Base-by-base conservation (phyloP, 2,113 vertebrate genomes). In the Thalassoma bifasciatum region DNA sequence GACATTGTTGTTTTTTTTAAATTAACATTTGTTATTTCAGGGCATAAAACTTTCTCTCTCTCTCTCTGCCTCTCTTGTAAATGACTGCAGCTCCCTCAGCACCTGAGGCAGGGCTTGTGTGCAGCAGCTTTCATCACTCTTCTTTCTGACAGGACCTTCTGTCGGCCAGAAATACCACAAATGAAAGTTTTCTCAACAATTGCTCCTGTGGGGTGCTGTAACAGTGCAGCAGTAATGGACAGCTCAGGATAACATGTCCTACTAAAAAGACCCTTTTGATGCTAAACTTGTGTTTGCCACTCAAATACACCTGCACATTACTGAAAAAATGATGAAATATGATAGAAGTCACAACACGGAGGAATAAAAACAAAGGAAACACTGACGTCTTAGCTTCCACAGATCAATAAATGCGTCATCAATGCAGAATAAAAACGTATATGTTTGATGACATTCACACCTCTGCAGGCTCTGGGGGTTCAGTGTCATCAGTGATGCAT, bases 111-210 rank as follows among this genome's bases (percentile, higher is more conserved):
- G 50, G 26, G 21, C 65, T 60, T 66, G 50, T 66, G 23, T 70
- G 30, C 17, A 8, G 54, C 49, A 30, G 46, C 37, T 53, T 53
- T 44, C 52, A 67, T 36, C 24, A 1, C 67, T 38, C 12, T 9
- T 9, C 13, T 47, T 37, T 44, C 47, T 56, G 34, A 5, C 6
- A 62, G 59, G 22, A 7, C 0, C 51, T 34, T 63, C 70, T 64
- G 56, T 51, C 23, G 7, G 46, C 64, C 66, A 44, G 72, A 21
- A 74, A 75, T 21, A 72, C 49, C 30, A 57, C 30, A 67, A 61
- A 79, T 79, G 24, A 38, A 14, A 46, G 70, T 74, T 73, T 74
- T 71, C 47, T 47, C 63, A 78, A 83, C 60, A 76, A 61, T 50
- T 81, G 74, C 71, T 49, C 66, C 37, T 59, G 72, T 61, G 26